Percentiles rank a stretch among this genome's conserved stretches.
Evolutionary conservation across 1,140 invertebrate species (phyloP).

Genomic region (Aethina tumida): DNA sequence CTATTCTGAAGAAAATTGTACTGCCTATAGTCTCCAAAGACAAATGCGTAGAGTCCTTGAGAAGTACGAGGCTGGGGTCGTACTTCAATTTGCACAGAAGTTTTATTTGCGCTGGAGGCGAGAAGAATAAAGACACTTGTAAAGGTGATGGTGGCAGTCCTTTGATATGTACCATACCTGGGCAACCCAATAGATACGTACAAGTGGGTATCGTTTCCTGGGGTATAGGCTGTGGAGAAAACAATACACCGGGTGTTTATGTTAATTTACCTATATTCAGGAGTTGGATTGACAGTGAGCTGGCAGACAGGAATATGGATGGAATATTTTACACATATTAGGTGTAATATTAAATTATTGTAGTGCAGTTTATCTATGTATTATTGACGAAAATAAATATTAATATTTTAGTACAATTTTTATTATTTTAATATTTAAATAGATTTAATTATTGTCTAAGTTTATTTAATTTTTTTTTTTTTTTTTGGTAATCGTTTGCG

Average conservation of each 20-base stretch:
- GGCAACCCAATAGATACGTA: constrained; percentile 28
- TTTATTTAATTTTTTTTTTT: no score
- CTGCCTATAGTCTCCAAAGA: constrained; percentile 46
- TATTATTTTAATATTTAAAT: no score
- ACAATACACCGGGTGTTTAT: constrained; percentile 55
- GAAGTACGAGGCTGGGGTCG: constrained; percentile 48
- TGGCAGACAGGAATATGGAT: constrained; percentile 16
- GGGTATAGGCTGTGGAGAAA: constrained; percentile 55
- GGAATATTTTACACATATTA: constrained; percentile 19
- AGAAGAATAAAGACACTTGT: constrained; percentile 57
- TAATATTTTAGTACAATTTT: no score
- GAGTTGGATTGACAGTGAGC: constrained; percentile 49
- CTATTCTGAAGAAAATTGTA: constrained; percentile 52
- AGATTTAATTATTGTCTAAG: no score
- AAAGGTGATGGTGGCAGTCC: constrained; percentile 50
- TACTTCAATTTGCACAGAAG: constrained; percentile 50
- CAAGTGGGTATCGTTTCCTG: constrained; percentile 59
- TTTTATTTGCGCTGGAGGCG: constrained; percentile 65
- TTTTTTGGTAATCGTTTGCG: no score
- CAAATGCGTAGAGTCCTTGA: constrained; percentile 44
- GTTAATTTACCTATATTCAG: constrained; percentile 47
- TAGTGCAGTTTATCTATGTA: no score
- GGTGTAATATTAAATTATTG: no score
- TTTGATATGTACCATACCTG: constrained; percentile 46
- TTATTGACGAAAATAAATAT: no score